phyloP scores from a whole-genome alignment of 2,797 vertebrate species.

The Oreonectes daqikongensis region DNA sequence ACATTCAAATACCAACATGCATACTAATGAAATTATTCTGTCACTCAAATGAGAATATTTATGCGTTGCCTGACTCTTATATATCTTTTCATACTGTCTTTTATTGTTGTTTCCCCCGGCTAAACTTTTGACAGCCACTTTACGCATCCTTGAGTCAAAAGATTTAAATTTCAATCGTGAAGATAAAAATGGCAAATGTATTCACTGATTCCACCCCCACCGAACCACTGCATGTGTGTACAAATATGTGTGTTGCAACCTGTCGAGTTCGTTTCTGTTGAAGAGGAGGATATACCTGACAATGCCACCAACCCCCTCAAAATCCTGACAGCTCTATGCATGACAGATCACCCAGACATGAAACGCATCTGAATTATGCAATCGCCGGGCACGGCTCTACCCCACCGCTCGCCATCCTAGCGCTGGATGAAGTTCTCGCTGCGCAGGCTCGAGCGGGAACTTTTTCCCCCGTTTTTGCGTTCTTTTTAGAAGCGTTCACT shows the following conservation, averaged over 20 bases:
- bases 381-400: constrained; percentile 44
- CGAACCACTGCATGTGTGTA: not conserved
- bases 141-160: not conserved
- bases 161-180: not conserved
- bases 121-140: not conserved
- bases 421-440: constrained; percentile 12
- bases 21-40: not conserved
- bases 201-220: not conserved
- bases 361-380: constrained; percentile 75
- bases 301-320: constrained; percentile 73
- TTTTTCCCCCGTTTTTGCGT: constrained; percentile 50
- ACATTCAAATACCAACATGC: not conserved
- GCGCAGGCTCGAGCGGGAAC: constrained; percentile 29
- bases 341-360: constrained; percentile 74
- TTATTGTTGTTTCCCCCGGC: not conserved
- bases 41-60: too few species aligned
- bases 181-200: not conserved
- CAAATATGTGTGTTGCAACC: constrained; percentile 53
- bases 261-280: constrained; percentile 68
- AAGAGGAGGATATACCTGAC: constrained; percentile 59
- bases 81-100: not conserved
- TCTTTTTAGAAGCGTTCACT: constrained; percentile 62
- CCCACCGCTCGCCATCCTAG: constrained; percentile 6
- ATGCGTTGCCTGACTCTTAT: not conserved
- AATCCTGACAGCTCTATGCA: constrained; percentile 66